phyloP scores from a whole-genome alignment of 2,888 invertebrate species.

The Tyria jacobaeae region DNA sequence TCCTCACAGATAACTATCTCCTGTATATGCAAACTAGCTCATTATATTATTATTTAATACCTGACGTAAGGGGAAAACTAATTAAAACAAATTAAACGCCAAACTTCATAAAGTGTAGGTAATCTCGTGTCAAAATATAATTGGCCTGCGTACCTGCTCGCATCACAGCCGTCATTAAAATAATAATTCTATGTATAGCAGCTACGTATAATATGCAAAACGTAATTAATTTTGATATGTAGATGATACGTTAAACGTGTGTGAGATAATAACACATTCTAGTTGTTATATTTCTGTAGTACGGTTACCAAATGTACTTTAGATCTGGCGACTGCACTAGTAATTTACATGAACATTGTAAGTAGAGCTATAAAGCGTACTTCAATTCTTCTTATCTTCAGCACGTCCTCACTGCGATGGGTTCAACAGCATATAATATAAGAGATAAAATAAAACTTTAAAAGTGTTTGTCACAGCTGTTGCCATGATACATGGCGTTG shows the following conservation, averaged over 20 bases:
- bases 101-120: slow-evolving; percentile 20
- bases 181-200: slow-evolving; percentile 11
- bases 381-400: no score
- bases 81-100: slow-evolving; percentile 23
- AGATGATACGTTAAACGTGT: slow-evolving; percentile 17
- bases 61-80: slow-evolving; percentile 10
- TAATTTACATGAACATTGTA: no score
- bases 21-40: slow-evolving; percentile 19
- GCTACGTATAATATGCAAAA: slow-evolving; percentile 26
- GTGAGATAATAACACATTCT: slow-evolving; percentile 18
- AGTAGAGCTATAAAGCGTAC: no score
- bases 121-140: slow-evolving; percentile 28
- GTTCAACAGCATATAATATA: no score
- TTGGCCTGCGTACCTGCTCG: slow-evolving; percentile 7
- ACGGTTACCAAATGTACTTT: no score
- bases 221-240: slow-evolving; percentile 28
- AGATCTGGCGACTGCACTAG: background rate
- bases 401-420: no score
- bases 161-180: slow-evolving; percentile 19
- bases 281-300: no score
- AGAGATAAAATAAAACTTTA: no score
- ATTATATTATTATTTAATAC: slow-evolving; percentile 17
- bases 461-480: no score
- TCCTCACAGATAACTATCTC: slow-evolving; percentile 15
- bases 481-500: no score